Conservation (phyloP, 2,113 vertebrate species). For the Eolophus roseicapilla region DNA sequence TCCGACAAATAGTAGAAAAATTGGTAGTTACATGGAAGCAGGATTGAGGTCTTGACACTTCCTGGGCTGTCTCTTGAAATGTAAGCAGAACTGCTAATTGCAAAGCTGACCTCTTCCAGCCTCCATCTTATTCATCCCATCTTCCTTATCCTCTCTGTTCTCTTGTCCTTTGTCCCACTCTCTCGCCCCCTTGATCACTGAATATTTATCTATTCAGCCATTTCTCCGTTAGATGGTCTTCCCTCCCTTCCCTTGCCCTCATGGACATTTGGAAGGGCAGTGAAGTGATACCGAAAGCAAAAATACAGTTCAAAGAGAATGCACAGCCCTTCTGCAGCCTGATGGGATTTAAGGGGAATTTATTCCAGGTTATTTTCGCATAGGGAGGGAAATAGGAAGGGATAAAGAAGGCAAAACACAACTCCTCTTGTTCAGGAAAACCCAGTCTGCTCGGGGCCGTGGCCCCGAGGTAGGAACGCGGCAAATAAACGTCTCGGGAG, state of each 20-base stretch:
- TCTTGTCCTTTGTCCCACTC: slow-evolving; percentile 37
- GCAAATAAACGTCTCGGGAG: neutral
- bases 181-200: neutral
- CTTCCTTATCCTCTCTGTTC: slow-evolving; percentile 39
- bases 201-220: slow-evolving; percentile 41
- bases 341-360: neutral
- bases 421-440: neutral
- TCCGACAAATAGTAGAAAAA: slow-evolving; percentile 61
- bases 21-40: slow-evolving; percentile 59
- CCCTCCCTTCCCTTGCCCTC: neutral
- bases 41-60: slow-evolving; percentile 72
- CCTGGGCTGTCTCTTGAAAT: slow-evolving; percentile 60
- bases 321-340: neutral
- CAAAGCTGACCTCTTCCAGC: slow-evolving; percentile 66
- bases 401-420: neutral
- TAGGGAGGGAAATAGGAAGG: neutral
- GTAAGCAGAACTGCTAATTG: slow-evolving; percentile 69
- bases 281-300: neutral
- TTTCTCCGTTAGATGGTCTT: neutral
- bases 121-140: slow-evolving; percentile 59
- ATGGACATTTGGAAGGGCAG: neutral
- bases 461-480: neutral
- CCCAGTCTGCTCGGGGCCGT: neutral
- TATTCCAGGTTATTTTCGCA: neutral
- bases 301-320: neutral